Base-by-base conservation (phyloP, 64 coral and sea anemone genomes). In the Montipora cactus region DNA sequence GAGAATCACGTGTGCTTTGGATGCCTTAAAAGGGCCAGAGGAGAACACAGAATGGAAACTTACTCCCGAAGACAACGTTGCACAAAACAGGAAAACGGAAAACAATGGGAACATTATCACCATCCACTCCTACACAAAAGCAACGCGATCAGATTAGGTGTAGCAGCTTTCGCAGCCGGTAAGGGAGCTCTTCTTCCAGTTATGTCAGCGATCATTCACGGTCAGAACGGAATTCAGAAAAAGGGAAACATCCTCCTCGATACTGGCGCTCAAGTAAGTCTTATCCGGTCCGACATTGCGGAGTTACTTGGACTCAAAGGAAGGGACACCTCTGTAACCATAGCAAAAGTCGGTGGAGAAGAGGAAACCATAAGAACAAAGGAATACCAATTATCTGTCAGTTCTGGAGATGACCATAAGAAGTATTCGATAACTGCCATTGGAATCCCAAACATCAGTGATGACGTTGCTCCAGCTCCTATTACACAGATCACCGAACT, bases 51-150 rank as follows among this genome's bases (percentile, higher is more conserved):
- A 18, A 64, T 77, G 68, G 78, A 78, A 12, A 93, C 78, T 19
- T 93, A 73, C 57, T 79, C 28, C 57, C 52, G 74, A 14, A 92
- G 47, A 14, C 79, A 74, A 62, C 83, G 79, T 62, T 93, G 91
- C 47, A 72, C 83, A 7, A 87, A 88, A 67, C 22, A 45, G 37
- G 75, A 93, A 48, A 87, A 93, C 55, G 83, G 83, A 79, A 70
- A 16, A 4, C 84, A 78, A 28, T 93, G 91, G 18, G n/a, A 52
- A 68, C 91, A 88, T 1, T 28, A 28, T 49, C 83, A 93, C 52
- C 83, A 88, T 53, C 55, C 71, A 50, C 74, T 93, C 5, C 91
- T 80, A 5, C 91, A 93, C 58, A 93, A 93, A 74, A 88, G 83
- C 68, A 93, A 88, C 44, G 9, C 83, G 14, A 22, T 68, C 87